Conservation (phyloP, 1,140 invertebrate species). For the Linepithema humile region DNA sequence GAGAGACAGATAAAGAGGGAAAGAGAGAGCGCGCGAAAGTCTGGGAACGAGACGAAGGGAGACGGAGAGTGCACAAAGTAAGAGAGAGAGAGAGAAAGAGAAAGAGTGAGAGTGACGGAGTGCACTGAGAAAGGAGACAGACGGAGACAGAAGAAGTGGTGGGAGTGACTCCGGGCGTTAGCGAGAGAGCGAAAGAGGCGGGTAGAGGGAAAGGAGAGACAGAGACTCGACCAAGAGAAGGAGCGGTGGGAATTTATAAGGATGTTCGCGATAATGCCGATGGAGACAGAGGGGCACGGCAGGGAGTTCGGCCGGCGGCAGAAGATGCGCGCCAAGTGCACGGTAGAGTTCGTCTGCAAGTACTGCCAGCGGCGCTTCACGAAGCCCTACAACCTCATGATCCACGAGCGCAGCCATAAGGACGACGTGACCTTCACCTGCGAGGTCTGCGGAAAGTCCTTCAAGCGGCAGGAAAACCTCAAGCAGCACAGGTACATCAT, state of each 20-base stretch:
- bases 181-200: conserved; percentile 66
- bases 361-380: conserved; percentile 99
- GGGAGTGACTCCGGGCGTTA: conserved; percentile 71
- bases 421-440: conserved; percentile 98
- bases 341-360: conserved; percentile 97
- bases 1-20: conserved; percentile 48
- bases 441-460: conserved; percentile 99
- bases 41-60: conserved; percentile 11
- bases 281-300: conserved; percentile 95
- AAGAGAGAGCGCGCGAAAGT: conserved; percentile 41
- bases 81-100: conserved; percentile 55
- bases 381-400: conserved; percentile 99
- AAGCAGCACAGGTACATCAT: conserved; percentile 94
- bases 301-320: conserved; percentile 93
- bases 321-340: conserved; percentile 96
- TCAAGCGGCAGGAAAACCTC: conserved; percentile 98
- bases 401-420: conserved; percentile 99
- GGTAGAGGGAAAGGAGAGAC: conserved; percentile 76
- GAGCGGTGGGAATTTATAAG: conserved; percentile 84
- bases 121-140: conserved; percentile 53
- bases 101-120: conserved; percentile 35
- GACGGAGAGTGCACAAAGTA: conserved; percentile 56
- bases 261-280: conserved; percentile 91
- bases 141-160: conserved; percentile 59
- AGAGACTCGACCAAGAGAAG: conserved; percentile 80